Base-by-base conservation (phyloP, 2,888 invertebrate species). In the Anarsia innoxiella region DNA sequence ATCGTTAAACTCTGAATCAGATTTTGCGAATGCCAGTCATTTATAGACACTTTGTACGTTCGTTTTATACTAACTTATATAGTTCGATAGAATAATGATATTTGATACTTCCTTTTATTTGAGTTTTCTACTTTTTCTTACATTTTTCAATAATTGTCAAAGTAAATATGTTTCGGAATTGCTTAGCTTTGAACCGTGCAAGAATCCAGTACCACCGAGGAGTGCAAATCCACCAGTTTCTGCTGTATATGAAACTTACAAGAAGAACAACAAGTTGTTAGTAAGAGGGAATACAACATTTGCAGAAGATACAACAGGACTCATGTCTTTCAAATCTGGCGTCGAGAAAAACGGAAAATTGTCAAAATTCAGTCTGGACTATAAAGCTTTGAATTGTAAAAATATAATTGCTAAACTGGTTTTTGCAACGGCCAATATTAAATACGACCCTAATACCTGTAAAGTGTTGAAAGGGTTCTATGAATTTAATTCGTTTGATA, bases 391-490 rank as follows among this genome's bases (percentile, higher is more conserved):
- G 37, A 42, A 49, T 0, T 64, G 64, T 13, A 56, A 48, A 39
- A 64, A 56, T 33, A 9, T 56, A 2, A 46, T 64, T 16, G 53
- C 56, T 0, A 53, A 39, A 34, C 12, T 63, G 3, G 9, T 55
- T 1, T 31, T 58, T 1, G 23, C 36, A 3, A 27, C 56, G 1
- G 12, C 48, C 1, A 53, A 53, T n/a, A 23, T 61, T 0, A 49
- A 30, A 34, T 56, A 51, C 12, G 49, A 64, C 31, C 41, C 46
- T 2, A 50, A 52, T 15, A 42, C 49, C 1, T 64, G 61, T 40
- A 53, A 50, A 12, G 2, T 61, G 6, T 54, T 36, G 23, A 61
- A 58, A 41, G 61, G 64, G 2, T 39, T 19, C 2, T 57, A 60
- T 30, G 9, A 36, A 1, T 56, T 60, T 43, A 43, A 48, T 40